Evolutionary conservation across 2,113 vertebrate genomes (phyloP), one percentile per base, ranked within the genome.

Genomic region (Sorex araneus): DNA sequence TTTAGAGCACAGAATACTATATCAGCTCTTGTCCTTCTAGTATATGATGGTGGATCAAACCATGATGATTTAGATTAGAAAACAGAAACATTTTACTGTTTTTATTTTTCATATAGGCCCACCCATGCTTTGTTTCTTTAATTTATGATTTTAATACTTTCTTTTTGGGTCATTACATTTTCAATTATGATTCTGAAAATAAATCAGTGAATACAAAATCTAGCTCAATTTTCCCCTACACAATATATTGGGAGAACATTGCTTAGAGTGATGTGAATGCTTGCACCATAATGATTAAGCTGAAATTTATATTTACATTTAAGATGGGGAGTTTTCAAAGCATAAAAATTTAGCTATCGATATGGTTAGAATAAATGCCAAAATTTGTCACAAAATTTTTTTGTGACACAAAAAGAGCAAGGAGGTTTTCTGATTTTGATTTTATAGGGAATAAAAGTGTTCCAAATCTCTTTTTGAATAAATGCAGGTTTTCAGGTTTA

Each of bases 321-420:
- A 78, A 93, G 19, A 64, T 73, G 36, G 54, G 64, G 66, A 92
- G 40, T 91, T 74, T 92, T 90, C 67, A 90, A 94, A 77, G 82
- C 45, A 84, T 74, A 80, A 0, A 25, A 69, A 43, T 87, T 92
- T 4, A 74, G 25, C 0, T 21, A 27, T 66, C 34, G 25, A 70
- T n/a, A 36, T 23, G 11, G 76, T 96, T 83, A 76, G 32, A 88
- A 12, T 94, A 27, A 80, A 76, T 89, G 71, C 45, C 23, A 84
- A 94, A 87, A 90, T 84, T 92, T 69, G 74, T 76, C 34, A 28
- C 15, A 36, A 27, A 27, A 7, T 23, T n/a, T 69, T 89, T 95
- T 71, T 36, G 16, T 34, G 43, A 66, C 23, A 50, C 7, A 85
- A 16, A 60, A 73, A 80, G 13, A 54, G 19, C 28, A 73, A 91